These are phyloP conservation scores for Rhopalosiphum padi DNA, from an alignment of 1,140 invertebrate genomes.

Conservation along the genomic window DNA sequence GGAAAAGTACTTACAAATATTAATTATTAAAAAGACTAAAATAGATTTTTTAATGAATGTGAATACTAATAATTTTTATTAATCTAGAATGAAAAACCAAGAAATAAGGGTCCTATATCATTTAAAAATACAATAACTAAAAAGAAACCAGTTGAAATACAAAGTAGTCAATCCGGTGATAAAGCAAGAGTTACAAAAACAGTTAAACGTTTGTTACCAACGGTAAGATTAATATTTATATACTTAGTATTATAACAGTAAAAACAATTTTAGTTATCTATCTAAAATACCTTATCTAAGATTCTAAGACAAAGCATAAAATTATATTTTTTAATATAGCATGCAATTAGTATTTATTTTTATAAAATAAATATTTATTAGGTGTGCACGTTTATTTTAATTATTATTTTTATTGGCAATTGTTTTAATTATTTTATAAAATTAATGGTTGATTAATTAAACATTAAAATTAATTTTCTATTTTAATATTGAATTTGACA, in stretches of 20 bases:
- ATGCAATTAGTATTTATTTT: no score
- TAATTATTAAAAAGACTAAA: background rate
- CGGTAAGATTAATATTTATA: background rate
- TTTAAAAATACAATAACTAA: background rate
- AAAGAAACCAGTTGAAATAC: conserved; percentile 26
- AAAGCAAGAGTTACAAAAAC: background rate
- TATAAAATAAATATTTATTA: no score
- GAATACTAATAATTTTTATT: background rate
- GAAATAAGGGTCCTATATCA: background rate
- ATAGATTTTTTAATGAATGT: background rate
- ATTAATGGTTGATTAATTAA: no score
- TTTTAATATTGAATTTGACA: no score
- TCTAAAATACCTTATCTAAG: no score
- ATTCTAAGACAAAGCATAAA: no score
- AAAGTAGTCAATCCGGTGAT: conserved; percentile 4
- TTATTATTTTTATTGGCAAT: no score
- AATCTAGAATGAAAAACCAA: conserved; percentile 37
- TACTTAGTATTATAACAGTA: background rate
- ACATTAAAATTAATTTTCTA: no score
- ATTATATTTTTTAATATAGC: no score
- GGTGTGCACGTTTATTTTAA: no score
- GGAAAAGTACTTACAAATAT: conserved; percentile 24
- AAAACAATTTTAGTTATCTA: background rate
- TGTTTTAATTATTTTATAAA: no score
- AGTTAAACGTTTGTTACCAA: conserved; percentile 32